Evolutionary conservation across 2,113 vertebrate species (phyloP).

Genomic region (Spheniscus mendiculus): DNA sequence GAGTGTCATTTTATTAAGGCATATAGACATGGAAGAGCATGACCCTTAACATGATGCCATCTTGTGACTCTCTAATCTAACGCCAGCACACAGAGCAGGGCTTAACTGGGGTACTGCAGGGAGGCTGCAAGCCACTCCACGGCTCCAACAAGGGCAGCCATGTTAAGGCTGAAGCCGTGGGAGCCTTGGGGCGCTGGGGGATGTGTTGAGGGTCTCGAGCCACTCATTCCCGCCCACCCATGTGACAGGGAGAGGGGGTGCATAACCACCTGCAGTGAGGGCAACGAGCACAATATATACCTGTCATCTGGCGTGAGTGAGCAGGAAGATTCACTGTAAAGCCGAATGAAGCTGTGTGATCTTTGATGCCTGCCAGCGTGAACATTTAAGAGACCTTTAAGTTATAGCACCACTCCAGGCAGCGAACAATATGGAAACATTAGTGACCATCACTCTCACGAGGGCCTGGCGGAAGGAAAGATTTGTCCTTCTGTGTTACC

Average conservation of each 20-base stretch:
- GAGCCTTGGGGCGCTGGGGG: neutral
- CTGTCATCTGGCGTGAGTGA: fast-evolving
- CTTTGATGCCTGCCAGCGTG: neutral
- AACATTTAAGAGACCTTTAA: neutral
- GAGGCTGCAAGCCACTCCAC: neutral
- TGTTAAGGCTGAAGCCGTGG: fast-evolving
- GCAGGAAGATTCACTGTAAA: neutral
- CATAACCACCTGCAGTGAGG: neutral
- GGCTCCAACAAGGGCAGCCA: neutral
- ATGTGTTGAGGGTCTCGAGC: neutral
- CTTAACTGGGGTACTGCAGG: neutral
- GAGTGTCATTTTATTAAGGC: neutral
- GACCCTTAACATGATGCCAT: neutral
- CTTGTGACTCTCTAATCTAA: neutral
- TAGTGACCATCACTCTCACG: neutral
- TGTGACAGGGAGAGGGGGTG: neutral
- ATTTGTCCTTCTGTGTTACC: neutral
- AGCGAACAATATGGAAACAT: neutral
- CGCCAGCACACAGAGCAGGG: neutral
- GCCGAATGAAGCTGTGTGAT: fast-evolving
- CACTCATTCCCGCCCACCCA: fast-evolving
- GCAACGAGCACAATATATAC: fast-evolving
- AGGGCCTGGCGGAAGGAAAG: neutral
- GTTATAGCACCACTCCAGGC: neutral
- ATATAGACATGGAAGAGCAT: neutral